These are phyloP conservation scores for Crotalus helleri DNA, from an alignment of 2,113 vertebrate genomes.

Conservation along the genomic window DNA sequence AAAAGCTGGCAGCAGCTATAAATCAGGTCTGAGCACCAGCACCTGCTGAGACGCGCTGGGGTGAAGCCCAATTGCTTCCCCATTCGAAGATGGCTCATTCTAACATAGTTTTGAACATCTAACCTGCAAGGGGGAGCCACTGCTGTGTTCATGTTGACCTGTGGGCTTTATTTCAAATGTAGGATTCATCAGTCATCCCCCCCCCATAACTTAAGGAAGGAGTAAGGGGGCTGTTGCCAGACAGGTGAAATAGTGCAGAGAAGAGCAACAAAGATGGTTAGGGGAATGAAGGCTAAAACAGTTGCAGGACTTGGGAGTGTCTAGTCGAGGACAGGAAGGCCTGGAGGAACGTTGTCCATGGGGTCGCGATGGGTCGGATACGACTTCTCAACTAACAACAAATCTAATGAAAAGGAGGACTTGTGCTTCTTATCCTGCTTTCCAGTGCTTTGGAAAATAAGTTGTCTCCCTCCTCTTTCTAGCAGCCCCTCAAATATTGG, in stretches of 20 bases:
- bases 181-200: neutral
- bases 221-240: neutral
- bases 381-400: too few relatives aligned
- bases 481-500: too few relatives aligned
- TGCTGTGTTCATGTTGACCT: too few relatives aligned
- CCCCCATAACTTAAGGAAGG: neutral
- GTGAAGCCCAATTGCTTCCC: conserved; percentile 32
- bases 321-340: too few relatives aligned
- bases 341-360: too few relatives aligned
- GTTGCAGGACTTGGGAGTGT: neutral
- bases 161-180: neutral
- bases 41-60: conserved; percentile 7
- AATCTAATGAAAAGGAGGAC: neutral
- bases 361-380: too few relatives aligned
- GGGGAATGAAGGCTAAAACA: neutral
- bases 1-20: conserved; percentile 44
- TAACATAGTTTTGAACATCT: conserved; percentile 12
- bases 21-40: conserved; percentile 54
- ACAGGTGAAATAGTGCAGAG: neutral
- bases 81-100: conserved; percentile 43
- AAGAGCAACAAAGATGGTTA: neutral
- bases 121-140: neutral
- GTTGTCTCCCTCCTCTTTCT: too few relatives aligned
- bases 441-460: too few relatives aligned
- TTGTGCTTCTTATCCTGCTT: neutral